Base-by-base conservation (phyloP, 1,140 invertebrate species). In the Caenorhabditis brenneri region DNA sequence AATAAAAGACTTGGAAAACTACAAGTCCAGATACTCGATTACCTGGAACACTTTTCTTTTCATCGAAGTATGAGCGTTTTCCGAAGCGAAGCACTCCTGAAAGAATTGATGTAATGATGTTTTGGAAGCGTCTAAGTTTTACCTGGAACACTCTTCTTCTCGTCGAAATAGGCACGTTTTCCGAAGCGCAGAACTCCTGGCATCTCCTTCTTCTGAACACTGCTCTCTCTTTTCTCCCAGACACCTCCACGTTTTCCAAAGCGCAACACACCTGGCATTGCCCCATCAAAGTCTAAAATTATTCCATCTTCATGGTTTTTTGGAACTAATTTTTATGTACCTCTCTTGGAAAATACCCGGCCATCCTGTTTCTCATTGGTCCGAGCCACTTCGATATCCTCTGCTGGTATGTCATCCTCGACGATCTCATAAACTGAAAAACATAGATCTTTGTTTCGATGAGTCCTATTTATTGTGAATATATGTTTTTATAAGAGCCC, bases 181-280 rank as follows among this genome's bases (percentile, higher is more conserved):
- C 86, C 86, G 74, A 87, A 87, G 19, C 86, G 69, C 10, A 87
- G 84, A 22, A 87, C 86, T 74, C 86, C 86, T n/a, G 86, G 86
- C 86, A 87, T 87, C 22, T 86, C 86, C 58, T 87, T 87, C 53
- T 87, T 87, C 51, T 87, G 86, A 4, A 83, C 58, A 29, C 39
- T 49, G 49, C 65, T 39, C 6, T 79, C 83, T 15, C 42, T 29
- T 78, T 46, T 60, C 33, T 51, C 83, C 31, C 51, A 78, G 19
- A 60, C 22, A 27, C 36, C 51, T 58, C 69, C 74, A 48, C 83
- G 83, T 33, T 84, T 84, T 36, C 83, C 83, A 42, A 84, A 84
- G 39, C 83, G 69, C 33, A 84, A 65, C 31, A 84, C 83, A 24
- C 83, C 83, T 22, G 83, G 83, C 83, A 84, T 84, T 31, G 83